A percentile compares a stretch with the other conserved stretches of the same genome.
Conservation (phyloP, 2,888 invertebrate species). For the Andricus quercusramuli region DNA sequence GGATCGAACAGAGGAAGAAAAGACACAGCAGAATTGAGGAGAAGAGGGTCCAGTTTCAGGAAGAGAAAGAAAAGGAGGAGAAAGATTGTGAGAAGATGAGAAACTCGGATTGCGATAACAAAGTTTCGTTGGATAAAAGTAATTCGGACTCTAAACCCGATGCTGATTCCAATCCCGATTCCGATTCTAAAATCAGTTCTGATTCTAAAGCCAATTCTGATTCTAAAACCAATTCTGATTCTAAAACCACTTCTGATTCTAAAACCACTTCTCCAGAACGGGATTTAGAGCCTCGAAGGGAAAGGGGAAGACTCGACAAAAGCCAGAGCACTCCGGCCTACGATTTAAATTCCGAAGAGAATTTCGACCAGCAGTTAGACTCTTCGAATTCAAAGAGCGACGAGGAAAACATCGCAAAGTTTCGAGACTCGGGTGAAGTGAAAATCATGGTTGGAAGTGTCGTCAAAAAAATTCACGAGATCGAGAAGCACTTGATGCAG, state of each 20-base stretch:
- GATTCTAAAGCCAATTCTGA: conserved; percentile 63
- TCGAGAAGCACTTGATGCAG: conserved; percentile 56
- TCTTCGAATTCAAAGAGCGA: conserved; percentile 48
- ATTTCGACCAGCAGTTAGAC: conserved; percentile 53
- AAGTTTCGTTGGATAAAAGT: conserved; percentile 60
- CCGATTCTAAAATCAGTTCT: not conserved
- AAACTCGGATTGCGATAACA: conserved; percentile 55
- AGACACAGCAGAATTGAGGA: conserved; percentile 41
- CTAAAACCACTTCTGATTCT: conserved; percentile 33
- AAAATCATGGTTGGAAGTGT: conserved; percentile 58
- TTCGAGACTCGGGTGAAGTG: not conserved
- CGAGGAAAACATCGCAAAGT: conserved; percentile 5
- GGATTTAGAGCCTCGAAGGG: not conserved
- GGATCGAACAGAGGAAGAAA: conserved; percentile 75
- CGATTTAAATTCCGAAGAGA: conserved; percentile 80
- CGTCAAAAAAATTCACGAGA: conserved; percentile 61
- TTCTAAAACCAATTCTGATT: conserved; percentile 62
- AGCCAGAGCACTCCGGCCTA: conserved; percentile 91
- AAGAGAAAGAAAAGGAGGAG: conserved; percentile 44
- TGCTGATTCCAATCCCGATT: conserved; percentile 63
- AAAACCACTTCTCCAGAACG: conserved; percentile 60
- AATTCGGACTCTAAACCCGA: not conserved
- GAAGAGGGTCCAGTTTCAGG: conserved; percentile 70
- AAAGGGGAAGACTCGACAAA: conserved; percentile 85
- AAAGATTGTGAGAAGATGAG: not conserved